These are phyloP conservation scores for Hypomecis atomaria DNA, from an alignment of 2,888 invertebrate genomes.

Conservation along the genomic window DNA sequence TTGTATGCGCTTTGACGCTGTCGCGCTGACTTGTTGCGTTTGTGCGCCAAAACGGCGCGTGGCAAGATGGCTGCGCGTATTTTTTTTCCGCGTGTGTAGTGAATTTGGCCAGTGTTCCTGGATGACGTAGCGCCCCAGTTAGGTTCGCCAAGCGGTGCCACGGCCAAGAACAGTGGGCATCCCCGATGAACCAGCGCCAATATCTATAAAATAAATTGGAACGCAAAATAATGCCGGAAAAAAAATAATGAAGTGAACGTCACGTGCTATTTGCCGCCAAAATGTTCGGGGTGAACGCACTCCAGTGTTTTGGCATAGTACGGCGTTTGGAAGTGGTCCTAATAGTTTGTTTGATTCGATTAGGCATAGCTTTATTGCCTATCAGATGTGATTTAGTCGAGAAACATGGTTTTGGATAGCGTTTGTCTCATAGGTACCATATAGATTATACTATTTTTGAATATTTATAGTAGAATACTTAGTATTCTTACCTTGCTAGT, in stretches of 20 bases:
- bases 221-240: conserved; percentile 70
- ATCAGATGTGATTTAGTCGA: conserved; percentile 37
- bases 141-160: conserved; percentile 81
- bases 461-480: too few relatives aligned
- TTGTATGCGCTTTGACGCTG: conserved; percentile 49
- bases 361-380: conserved; percentile 64
- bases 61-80: conserved; percentile 73
- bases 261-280: conserved; percentile 77
- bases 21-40: conserved; percentile 48
- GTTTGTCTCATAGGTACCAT: neutral
- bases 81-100: conserved; percentile 78
- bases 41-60: conserved; percentile 67
- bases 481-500: too few relatives aligned
- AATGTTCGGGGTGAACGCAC: conserved; percentile 79
- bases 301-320: conserved; percentile 80
- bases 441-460: too few relatives aligned
- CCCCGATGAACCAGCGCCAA: conserved; percentile 83
- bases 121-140: conserved; percentile 82
- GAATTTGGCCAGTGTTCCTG: conserved; percentile 81
- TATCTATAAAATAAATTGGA: conserved; percentile 85
- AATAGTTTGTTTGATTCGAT: conserved; percentile 78
- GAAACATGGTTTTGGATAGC: conserved; percentile 34
- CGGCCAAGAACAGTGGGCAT: conserved; percentile 83
- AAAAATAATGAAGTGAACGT: conserved; percentile 81
- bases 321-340: conserved; percentile 74